Percentiles rank a stretch among this genome's conserved stretches.
Evolutionary conservation across 2,113 vertebrate genomes (phyloP).

Genomic region (Anseranas semipalmata): DNA sequence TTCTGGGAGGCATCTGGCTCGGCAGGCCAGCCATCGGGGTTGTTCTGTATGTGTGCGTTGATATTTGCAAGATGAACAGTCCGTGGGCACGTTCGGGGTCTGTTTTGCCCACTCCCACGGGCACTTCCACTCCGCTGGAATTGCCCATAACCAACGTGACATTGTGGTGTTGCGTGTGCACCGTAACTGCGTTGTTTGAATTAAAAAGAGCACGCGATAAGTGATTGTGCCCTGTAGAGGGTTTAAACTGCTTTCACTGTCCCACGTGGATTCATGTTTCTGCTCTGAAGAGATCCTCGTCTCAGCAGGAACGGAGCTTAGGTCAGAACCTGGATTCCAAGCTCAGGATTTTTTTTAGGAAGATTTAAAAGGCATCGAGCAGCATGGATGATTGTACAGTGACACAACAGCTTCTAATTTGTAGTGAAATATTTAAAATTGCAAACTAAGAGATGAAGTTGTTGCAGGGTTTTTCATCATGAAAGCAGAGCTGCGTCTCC

Average conservation of each 20-base stretch:
- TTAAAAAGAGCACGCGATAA: neutral
- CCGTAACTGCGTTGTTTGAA: neutral
- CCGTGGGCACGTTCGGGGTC: neutral
- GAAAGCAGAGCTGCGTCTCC: neutral
- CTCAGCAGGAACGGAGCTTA: neutral
- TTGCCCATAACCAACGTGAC: neutral
- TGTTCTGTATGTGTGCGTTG: rapidly evolving
- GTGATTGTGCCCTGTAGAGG: neutral
- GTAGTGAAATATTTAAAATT: neutral
- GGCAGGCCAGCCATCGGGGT: neutral
- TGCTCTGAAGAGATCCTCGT: neutral
- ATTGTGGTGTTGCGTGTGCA: rapidly evolving
- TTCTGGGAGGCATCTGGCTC: neutral
- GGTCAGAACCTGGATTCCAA: neutral
- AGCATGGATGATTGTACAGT: rapidly evolving
- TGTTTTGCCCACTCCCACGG: neutral
- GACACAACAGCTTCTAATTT: neutral
- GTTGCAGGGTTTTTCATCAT: neutral
- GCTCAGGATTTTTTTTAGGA: neutral
- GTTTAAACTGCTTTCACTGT: neutral
- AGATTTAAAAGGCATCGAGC: neutral
- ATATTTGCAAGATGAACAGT: neutral
- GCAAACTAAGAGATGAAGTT: neutral
- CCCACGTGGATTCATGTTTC: neutral
- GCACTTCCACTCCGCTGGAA: neutral